Evolutionary conservation across 2,888 invertebrate genomes (phyloP), one percentile per base, ranked within the genome.

Genomic region (Panopea generosa): DNA sequence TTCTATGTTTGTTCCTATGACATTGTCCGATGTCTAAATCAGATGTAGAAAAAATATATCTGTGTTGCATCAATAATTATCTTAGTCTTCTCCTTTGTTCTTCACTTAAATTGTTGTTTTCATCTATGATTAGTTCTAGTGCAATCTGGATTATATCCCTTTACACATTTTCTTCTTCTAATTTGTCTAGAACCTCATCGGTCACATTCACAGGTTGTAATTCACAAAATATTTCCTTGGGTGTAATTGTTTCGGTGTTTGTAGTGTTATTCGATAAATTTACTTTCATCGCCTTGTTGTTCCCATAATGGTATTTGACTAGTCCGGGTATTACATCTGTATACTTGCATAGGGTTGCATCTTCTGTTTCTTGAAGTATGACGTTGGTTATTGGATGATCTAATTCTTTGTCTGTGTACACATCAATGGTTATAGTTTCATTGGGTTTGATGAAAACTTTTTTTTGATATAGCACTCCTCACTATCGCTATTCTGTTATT

Each of bases 381-480:
- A n/a, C n/a, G n/a, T 62, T 14, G 1, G 66, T 76, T 1, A 14
- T 24, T 9, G 22, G 45, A 49, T 70, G 53, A 14, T 63, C 33
- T 4, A 70, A n/a, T 43, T 63, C 57, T 49, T 56, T 71, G 38
- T 76, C 71, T 16, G 66, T 59, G 40, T 49, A 67, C 3, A 52
- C 67, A 11, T 7, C 11, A 6, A 76, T 18, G 2, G 26, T 20
- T 0, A 57, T 26, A 40, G 9, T 22, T n/a, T 66, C 38, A 29
- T 76, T 76, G 0, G 66, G 66, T 9, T 50, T 43, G 1, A 76
- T 16, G 1, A 57, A 29, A 16, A 66, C 55, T n/a, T n/a, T 18
- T 59, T 1, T 29, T 0, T 14, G 22, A 16, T 26, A 29, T 57
- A n/a, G 70, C 76, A 50, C 16, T 43, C 18, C 29, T 33, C 1